Percentiles rank a stretch among this genome's conserved stretches.
phyloP scores from a whole-genome alignment of 2,113 vertebrate genomes.

The Carollia perspicillata region DNA sequence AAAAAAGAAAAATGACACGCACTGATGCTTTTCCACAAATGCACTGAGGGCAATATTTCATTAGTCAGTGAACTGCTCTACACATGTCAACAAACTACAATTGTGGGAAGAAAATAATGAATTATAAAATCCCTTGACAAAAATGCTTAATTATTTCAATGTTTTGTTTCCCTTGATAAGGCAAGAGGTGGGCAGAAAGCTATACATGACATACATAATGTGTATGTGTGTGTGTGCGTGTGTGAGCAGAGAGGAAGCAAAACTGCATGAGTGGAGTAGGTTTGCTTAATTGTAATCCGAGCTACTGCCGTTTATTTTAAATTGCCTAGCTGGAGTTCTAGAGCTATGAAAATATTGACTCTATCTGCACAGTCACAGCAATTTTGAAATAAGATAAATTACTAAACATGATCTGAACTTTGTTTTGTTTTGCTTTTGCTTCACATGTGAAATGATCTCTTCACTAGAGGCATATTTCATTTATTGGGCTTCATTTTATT shows the following conservation, averaged over 20 bases:
- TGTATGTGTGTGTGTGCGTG: too few species aligned
- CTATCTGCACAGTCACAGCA: neutral
- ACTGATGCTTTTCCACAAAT: neutral
- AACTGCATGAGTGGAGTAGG: neutral
- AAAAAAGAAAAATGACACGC: neutral
- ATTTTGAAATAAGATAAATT: neutral
- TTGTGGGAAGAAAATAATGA: neutral
- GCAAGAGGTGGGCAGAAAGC: neutral
- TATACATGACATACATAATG: neutral
- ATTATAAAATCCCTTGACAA: neutral
- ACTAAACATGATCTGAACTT: neutral
- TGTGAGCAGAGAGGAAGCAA: neutral
- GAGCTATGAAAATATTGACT: neutral
- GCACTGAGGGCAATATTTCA: neutral
- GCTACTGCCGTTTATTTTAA: neutral
- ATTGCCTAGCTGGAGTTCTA: neutral
- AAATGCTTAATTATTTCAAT: constrained; percentile 21
- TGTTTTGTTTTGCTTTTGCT: neutral
- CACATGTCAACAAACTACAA: neutral
- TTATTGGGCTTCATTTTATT: neutral
- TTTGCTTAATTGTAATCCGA: neutral
- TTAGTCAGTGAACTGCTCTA: neutral
- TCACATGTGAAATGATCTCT: neutral
- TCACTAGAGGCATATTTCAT: neutral
- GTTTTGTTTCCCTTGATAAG: neutral